Evolutionary conservation across 2,113 vertebrate genomes (phyloP).

Genomic region (Zingel zingel): DNA sequence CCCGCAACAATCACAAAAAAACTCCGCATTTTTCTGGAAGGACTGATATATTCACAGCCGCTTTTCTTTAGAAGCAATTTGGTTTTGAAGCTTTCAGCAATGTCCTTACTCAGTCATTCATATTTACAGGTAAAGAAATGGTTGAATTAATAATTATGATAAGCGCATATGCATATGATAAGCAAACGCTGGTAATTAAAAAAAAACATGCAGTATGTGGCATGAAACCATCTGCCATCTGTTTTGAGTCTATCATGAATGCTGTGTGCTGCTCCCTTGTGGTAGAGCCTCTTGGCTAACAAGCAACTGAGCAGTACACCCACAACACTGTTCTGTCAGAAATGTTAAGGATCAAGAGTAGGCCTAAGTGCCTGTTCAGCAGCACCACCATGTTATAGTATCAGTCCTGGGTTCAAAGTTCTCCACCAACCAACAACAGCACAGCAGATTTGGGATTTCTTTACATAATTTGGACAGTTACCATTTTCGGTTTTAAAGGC

Average conservation of each 20-base stretch:
- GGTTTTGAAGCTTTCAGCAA: background rate
- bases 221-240: slow-evolving; percentile 20
- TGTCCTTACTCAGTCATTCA: background rate
- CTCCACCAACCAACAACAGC: background rate
- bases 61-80: slow-evolving; percentile 6
- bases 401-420: background rate
- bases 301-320: slow-evolving; percentile 26
- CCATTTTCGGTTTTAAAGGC: background rate
- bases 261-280: slow-evolving; percentile 58
- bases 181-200: slow-evolving; percentile 12
- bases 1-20: no score
- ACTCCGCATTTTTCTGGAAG: no score
- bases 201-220: slow-evolving; percentile 13
- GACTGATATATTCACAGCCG: background rate
- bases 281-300: slow-evolving; percentile 44
- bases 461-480: background rate
- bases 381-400: background rate
- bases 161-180: background rate
- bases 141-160: background rate
- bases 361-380: slow-evolving; percentile 29
- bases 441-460: background rate
- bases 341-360: slow-evolving; percentile 42
- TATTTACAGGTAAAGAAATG: background rate
- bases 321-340: slow-evolving; percentile 43
- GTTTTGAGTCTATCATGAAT: slow-evolving; percentile 12